Base-by-base conservation (phyloP, 2,888 invertebrate genomes). In the Drosophila quasianomalipes region DNA sequence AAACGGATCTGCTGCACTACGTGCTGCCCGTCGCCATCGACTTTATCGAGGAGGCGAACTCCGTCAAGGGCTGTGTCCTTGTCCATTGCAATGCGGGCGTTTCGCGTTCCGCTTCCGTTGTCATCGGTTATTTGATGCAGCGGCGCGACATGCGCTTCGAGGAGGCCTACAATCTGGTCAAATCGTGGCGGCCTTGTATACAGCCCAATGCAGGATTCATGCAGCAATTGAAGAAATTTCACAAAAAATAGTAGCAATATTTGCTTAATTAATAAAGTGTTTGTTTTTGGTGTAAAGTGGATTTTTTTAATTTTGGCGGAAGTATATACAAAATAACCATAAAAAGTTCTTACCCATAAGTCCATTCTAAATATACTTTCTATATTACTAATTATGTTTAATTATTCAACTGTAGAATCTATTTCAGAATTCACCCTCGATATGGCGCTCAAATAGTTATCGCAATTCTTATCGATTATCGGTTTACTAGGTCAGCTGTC, bases 1-100 rank as follows among this genome's bases (percentile, higher is more conserved):
- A 97, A 86, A 95, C 95, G 6, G 92, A 95, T 69, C 67, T 93
- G 86, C 93, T 97, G 62, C 89, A 87, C 44, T 86, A 93, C 10
- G 91, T 95, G 41, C 91, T 97, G 47, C 87, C 92, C 14, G 93
- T 94, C 16, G 95, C 96, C 83, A 94, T 96, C 68, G 92, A 94
- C 1, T 96, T 96, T 85, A 96, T 98, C 57, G 94, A 95, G n/a
- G 94, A 95, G 16, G 94, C 94, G 28, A 91, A 92, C 19, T 57
- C 64, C n/a, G 84, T 82, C 4, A 92, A 92, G 33, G 93, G 93
- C 1, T 95, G 95, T 90, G 94, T 98, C 60, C 94, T 98, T 76
- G 95, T 98, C 3, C 98, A 98, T 93, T 98, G 98, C 91, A 98
- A 98, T 93, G 98, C 98, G 0, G 98, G 98, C 0, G 96, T 98